These are phyloP conservation scores for Picus viridis DNA, from an alignment of 2,797 vertebrate genomes.

Conservation along the genomic window DNA sequence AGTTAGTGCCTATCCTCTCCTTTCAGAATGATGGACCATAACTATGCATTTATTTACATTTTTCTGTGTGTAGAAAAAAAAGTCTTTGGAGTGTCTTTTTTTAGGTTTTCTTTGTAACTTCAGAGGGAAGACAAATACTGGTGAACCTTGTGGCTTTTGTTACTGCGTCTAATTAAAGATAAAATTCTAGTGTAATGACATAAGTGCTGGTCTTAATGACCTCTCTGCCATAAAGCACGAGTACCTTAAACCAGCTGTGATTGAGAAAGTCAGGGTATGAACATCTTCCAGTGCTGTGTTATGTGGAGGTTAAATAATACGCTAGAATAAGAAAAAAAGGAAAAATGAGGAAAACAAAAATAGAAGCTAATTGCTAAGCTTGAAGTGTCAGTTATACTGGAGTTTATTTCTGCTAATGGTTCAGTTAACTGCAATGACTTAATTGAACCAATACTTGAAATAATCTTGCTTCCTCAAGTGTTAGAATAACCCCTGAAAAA, in stretches of 20 bases:
- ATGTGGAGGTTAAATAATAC: constrained; percentile 25
- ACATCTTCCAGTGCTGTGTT: not conserved
- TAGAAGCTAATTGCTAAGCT: constrained; percentile 52
- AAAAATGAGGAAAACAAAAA: constrained; percentile 20
- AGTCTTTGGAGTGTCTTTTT: not conserved
- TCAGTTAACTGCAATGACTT: constrained; percentile 65
- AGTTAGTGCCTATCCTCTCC: not conserved
- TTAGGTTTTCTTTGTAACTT: not conserved
- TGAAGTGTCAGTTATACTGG: constrained; percentile 34
- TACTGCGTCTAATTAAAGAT: not conserved
- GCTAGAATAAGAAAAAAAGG: not conserved
- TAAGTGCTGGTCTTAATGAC: not conserved
- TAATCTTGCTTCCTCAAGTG: constrained; percentile 49
- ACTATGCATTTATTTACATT: not conserved
- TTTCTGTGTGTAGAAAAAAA: not conserved
- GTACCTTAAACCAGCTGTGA: not conserved
- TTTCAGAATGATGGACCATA: not conserved
- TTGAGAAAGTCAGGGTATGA: not conserved
- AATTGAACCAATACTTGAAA: constrained; percentile 64
- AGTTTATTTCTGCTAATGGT: constrained; percentile 57
- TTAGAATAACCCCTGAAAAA: constrained; percentile 43
- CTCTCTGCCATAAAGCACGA: not conserved
- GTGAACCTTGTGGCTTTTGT: not conserved
- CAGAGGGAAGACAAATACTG: not conserved
- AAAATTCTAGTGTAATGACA: not conserved